Evolutionary conservation across 2,797 vertebrate genomes (phyloP).

Genomic region (Propithecus deckenii): DNA sequence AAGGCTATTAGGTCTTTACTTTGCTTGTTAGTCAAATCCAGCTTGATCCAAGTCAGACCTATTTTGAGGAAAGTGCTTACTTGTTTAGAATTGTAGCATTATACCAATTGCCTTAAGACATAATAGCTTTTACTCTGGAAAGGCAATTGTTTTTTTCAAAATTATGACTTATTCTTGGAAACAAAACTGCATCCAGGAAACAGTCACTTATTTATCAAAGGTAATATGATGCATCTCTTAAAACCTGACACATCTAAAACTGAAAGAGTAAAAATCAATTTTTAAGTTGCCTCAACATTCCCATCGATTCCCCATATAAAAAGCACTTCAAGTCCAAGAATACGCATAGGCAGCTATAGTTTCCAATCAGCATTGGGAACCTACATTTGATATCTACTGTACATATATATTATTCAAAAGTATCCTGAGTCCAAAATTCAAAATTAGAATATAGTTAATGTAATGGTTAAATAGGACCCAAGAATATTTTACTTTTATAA

Average conservation of each 20-base stretch:
- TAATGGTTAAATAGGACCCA: background rate
- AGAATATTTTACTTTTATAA: background rate
- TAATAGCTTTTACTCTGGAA: slow-evolving; percentile 16
- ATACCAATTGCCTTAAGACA: background rate
- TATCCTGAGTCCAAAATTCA: background rate
- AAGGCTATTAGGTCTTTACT: background rate
- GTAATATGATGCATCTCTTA: background rate
- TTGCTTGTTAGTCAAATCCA: background rate
- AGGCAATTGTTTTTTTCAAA: background rate
- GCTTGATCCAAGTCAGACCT: background rate
- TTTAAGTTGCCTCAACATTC: background rate
- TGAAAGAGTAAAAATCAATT: background rate
- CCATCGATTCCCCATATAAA: background rate
- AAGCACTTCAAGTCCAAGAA: background rate
- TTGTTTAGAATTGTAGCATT: slow-evolving; percentile 25
- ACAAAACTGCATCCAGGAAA: background rate
- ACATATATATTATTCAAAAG: slow-evolving; percentile 10
- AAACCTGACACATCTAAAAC: slow-evolving; percentile 15
- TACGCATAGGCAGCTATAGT: background rate
- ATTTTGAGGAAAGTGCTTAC: background rate
- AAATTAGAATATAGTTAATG: background rate
- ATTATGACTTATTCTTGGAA: background rate
- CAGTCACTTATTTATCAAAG: background rate
- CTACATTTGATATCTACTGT: background rate
- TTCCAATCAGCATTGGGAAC: background rate